These are phyloP conservation scores for Brachionichthys hirsutus DNA, from an alignment of 2,113 vertebrate species.

Conservation along the genomic window DNA sequence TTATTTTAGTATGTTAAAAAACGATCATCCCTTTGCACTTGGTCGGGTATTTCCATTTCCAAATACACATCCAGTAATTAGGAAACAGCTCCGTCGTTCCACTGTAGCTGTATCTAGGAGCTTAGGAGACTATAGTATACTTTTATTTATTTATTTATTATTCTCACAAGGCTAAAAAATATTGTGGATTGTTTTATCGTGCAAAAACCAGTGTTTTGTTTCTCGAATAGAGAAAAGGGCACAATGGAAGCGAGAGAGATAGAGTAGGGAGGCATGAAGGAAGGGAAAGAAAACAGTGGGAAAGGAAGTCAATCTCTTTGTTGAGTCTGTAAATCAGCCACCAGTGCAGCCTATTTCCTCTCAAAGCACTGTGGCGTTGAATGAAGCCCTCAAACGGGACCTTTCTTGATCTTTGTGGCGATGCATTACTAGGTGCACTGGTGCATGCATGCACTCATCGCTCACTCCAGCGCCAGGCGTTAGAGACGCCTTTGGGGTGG, in stretches of 20 bases:
- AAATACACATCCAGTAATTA: slow-evolving; percentile 14
- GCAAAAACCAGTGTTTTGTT: slow-evolving; percentile 37
- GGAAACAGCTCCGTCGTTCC: slow-evolving; percentile 9
- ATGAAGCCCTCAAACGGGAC: slow-evolving; percentile 67
- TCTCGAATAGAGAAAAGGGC: slow-evolving; percentile 23
- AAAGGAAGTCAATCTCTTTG: slow-evolving; percentile 53
- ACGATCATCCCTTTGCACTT: slow-evolving; percentile 1
- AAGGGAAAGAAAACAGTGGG: slow-evolving; percentile 9
- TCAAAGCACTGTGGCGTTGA: slow-evolving; percentile 61
- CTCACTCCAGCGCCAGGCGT: slow-evolving; percentile 56
- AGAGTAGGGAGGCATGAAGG: not conserved
- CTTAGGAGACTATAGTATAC: slow-evolving; percentile 29
- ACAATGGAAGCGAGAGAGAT: not conserved
- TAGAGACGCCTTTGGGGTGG: slow-evolving; percentile 35
- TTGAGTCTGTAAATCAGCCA: slow-evolving; percentile 67
- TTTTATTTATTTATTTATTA: too few relatives aligned
- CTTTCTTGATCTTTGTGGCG: slow-evolving; percentile 69
- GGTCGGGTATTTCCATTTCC: slow-evolving; percentile 6
- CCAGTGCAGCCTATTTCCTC: slow-evolving; percentile 59
- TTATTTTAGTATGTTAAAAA: too few relatives aligned
- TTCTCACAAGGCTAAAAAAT: slow-evolving; percentile 42
- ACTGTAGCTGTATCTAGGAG: slow-evolving; percentile 22
- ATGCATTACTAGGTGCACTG: slow-evolving; percentile 71
- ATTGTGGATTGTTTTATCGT: slow-evolving; percentile 28
- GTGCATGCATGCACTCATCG: slow-evolving; percentile 69